Base-by-base conservation (phyloP, 2,888 invertebrate genomes). In the Antheraea assamensis region DNA sequence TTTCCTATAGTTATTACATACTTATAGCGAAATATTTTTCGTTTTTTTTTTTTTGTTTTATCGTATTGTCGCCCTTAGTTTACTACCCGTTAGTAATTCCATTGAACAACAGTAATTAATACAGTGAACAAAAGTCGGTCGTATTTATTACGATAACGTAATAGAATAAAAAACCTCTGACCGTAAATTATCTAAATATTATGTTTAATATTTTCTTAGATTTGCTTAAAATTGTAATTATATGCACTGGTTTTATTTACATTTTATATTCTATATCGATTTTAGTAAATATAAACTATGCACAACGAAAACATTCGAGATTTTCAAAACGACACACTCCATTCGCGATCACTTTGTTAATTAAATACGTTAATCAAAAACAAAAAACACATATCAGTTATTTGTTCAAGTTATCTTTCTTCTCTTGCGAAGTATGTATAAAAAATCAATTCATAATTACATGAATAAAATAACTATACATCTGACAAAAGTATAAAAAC, bases 191-290 rank as follows among this genome's bases (percentile, higher is more conserved):
- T 64, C 61, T 30, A 64, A 30, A 30, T 30, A 30, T 58, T 58
- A 55, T n/a, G 10, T 58, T 58, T 24, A 58, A 24, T 24, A n/a
- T 58, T 58, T 58, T 58, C 10, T 58, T 58, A 58, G 10, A 24
- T 58, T 24, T 13, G 3, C 58, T 58, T 30, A 64, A 30, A 64
- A 64, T 21, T 27, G 17, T 64, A 30, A 64, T 30, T 64, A 17
- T 64, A 64, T 64, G 27, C 61, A 64, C 17, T 64, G 61, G 61
- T 64, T 30, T 64, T 64, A 64, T 64, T 64, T 64, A 30, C 61
- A 61, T 61, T 61, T n/a, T 61, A 61, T 15, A 27, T 15, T 61
- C 15, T 61, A 61, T 61, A 61, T 61, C 61, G 17, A 64, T 64
- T 17, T 61, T 27, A 30, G 27, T 64, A 15, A 19, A 15, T 64